phyloP scores from a whole-genome alignment of 2,797 vertebrate species.

The Columba guinea region DNA sequence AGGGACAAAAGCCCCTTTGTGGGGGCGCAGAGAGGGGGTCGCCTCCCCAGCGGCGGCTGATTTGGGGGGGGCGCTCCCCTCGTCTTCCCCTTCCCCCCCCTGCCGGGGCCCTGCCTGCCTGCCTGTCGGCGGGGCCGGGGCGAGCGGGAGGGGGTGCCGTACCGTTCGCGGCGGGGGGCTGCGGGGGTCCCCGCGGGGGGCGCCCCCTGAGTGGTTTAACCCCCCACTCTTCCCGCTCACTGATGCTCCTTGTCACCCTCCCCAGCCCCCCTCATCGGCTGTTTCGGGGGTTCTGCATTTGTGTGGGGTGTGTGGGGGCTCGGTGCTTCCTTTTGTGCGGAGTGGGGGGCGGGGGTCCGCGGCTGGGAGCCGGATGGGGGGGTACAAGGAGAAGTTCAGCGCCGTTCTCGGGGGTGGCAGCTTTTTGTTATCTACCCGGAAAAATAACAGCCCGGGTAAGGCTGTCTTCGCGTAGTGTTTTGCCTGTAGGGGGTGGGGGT shows the following conservation, averaged over 20 bases:
- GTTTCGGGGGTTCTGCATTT: background rate
- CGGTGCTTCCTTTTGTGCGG: background rate
- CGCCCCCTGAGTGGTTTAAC: background rate
- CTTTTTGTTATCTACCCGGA: slow-evolving; percentile 31
- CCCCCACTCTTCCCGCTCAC: background rate
- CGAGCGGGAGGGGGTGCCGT: background rate
- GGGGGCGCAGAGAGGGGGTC: slow-evolving; percentile 31
- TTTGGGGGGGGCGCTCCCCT: background rate
- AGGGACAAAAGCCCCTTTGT: slow-evolving; percentile 17
- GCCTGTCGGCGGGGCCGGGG: background rate
- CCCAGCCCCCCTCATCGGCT: background rate
- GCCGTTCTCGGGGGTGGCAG: background rate
- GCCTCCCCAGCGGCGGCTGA: background rate
- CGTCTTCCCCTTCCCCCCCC: background rate
- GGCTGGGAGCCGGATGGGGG: background rate
- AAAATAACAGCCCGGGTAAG: slow-evolving; percentile 28
- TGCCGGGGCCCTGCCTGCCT: background rate
- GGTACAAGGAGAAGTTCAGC: background rate
- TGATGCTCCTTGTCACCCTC: background rate
- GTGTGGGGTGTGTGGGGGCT: background rate
- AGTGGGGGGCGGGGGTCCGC: background rate
- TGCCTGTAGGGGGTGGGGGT: slow-evolving; percentile 30
- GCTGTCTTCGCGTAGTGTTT: slow-evolving; percentile 36
- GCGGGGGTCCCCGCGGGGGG: background rate
- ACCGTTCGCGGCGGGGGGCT: background rate